phyloP scores from a whole-genome alignment of 2,113 vertebrate species.

The Myxocyprinus asiaticus region DNA sequence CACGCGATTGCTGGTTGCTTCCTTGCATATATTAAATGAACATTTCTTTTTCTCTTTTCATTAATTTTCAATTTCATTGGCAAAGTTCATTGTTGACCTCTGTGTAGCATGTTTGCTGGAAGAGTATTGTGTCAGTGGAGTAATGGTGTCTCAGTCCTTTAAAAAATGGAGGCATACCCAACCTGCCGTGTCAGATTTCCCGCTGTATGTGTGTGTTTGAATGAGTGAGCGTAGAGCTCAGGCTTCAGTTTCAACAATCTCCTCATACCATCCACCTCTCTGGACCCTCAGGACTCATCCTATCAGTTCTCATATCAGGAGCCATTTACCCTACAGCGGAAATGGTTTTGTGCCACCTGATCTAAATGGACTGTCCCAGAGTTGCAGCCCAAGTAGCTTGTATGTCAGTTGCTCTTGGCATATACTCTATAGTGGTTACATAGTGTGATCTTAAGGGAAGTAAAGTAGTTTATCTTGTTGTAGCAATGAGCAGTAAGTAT shows the following conservation, averaged over 20 bases:
- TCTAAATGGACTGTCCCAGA: not conserved
- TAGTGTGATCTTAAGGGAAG: not conserved
- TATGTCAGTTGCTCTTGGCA: not conserved
- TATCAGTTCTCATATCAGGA: constrained; percentile 19
- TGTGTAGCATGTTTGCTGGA: not conserved
- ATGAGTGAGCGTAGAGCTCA: not conserved
- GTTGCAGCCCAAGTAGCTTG: not conserved
- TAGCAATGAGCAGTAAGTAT: not conserved
- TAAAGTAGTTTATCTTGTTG: not conserved
- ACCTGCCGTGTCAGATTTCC: not conserved
- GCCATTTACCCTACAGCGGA: constrained; percentile 25
- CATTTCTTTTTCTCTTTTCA: not conserved
- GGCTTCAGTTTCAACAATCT: constrained; percentile 35
- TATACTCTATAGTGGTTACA: not conserved
- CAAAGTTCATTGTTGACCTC: too few relatives aligned
- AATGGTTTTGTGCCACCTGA: constrained; percentile 12
- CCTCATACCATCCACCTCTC: constrained; percentile 23
- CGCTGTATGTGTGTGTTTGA: not conserved
- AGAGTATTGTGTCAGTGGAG: not conserved
- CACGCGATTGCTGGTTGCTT: not conserved
- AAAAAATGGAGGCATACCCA: not conserved
- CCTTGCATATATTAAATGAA: not conserved
- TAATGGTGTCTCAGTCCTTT: not conserved
- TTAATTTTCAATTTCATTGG: not conserved
- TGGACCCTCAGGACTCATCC: constrained; percentile 26